Evolutionary conservation across 1,140 invertebrate genomes (phyloP).

Genomic region (Potamilus streckersoni): DNA sequence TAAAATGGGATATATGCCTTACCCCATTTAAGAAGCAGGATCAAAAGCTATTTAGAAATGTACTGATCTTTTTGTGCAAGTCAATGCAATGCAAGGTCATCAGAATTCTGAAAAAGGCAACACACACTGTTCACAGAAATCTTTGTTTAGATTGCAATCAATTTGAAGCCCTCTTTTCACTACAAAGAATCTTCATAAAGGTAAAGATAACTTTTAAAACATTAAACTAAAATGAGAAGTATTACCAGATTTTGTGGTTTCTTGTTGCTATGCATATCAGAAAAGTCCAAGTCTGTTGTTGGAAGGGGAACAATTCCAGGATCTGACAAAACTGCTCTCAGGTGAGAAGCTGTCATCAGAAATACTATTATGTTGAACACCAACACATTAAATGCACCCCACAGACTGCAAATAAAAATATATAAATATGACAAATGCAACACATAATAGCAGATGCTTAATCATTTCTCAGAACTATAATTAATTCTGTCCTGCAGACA

Average conservation of each 20-base stretch:
- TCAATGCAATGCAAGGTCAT: too few species aligned
- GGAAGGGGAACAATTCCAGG: conserved; percentile 89
- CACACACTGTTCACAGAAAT: too few species aligned
- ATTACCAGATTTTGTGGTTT: conserved; percentile 30
- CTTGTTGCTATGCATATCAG: conserved; percentile 80
- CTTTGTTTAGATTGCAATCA: too few species aligned
- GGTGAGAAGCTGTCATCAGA: conserved; percentile 80
- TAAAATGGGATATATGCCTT: too few species aligned
- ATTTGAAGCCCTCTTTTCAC: background rate
- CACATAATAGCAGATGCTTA: background rate
- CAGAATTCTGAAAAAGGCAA: too few species aligned
- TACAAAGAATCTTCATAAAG: background rate
- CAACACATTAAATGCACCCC: conserved; percentile 86
- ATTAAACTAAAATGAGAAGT: background rate
- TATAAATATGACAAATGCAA: background rate
- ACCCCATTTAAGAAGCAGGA: too few species aligned
- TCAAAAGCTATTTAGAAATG: too few species aligned
- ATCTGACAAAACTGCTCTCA: conserved; percentile 88
- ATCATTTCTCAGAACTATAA: too few species aligned
- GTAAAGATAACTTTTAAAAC: background rate
- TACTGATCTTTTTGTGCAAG: too few species aligned
- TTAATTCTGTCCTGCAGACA: too few species aligned
- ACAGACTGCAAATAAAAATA: conserved; percentile 77
- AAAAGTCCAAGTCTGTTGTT: conserved; percentile 84
- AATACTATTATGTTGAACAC: conserved; percentile 86